Evolutionary conservation across 2,797 vertebrate species (phyloP), one percentile per base, ranked within the genome.

Genomic region (Myotis daubentonii): DNA sequence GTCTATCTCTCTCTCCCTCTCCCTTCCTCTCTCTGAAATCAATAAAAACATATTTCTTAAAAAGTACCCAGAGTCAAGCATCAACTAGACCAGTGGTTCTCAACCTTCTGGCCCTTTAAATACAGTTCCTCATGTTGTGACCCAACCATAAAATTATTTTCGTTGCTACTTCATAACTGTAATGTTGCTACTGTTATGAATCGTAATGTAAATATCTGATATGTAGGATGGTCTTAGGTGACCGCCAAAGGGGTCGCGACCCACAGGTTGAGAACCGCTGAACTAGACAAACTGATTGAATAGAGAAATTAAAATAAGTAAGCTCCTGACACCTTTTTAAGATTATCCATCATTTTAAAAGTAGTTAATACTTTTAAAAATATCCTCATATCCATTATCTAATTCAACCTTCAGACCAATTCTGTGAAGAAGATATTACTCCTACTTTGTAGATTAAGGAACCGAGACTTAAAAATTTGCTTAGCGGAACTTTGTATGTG

Each of bases 351-450:
- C 65, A 51, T 68, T 93, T 94, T 55, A 89, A 79, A 82, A 85
- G 70, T 38, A 74, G 20, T 74, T 70, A 47, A n/a, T 60, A 49
- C 15, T 89, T 91, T 88, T 22, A 33, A 76, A 76, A 85, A 72
- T n/a, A 17, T 72, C 62, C 30, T 75, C 28, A 53, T 1, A 41
- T 65, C 12, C 23, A 25, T n/a, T 15, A 75, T 49, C 41, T 23
- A 89, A 89, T 44, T 91, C 91, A 85, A 78, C 12, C 47, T 81
- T 87, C 33, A 65, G 13, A 82, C 89, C 23, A 95, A 36, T 12
- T 13, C 33, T 38, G 47, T 80, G 82, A 96, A 80, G 36, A 89
- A 60, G 30, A 15, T 19, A 70, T 44, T 12, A 65, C 8, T 84
- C 57, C 60, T n/a, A 36, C 87, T 71, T 79, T 53, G 25, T 9